Conservation (phyloP, 2,113 vertebrate species). For the Castor canadensis region DNA sequence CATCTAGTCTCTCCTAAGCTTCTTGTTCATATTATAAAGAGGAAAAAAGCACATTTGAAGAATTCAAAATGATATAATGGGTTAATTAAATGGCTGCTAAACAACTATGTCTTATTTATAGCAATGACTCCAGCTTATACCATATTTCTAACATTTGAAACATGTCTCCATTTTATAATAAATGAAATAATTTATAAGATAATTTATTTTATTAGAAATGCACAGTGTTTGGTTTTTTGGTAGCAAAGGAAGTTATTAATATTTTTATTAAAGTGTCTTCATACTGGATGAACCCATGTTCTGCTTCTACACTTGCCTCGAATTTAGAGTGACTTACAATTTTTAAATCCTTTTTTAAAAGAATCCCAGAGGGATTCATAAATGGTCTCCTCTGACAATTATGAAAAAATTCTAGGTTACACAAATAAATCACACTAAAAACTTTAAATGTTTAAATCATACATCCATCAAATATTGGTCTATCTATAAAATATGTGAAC, state of each 20-base stretch:
- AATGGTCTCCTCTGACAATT: not conserved
- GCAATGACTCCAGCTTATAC: too few relatives aligned
- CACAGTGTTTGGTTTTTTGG: not conserved
- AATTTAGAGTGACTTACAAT: not conserved
- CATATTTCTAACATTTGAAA: too few relatives aligned
- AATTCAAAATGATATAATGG: too few relatives aligned
- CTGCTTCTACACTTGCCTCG: not conserved
- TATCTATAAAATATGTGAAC: not conserved
- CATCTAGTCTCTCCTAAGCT: too few relatives aligned
- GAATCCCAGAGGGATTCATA: not conserved
- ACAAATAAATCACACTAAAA: conserved; percentile 34
- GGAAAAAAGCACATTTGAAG: too few relatives aligned
- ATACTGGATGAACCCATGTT: not conserved
- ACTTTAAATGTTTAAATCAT: not conserved
- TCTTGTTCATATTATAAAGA: too few relatives aligned
- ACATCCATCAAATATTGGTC: not conserved
- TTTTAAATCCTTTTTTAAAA: not conserved
- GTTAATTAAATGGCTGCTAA: too few relatives aligned
- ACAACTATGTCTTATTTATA: too few relatives aligned
- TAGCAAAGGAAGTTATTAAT: not conserved
- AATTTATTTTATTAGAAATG: not conserved
- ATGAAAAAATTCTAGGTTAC: not conserved
- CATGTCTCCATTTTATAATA: too few relatives aligned
- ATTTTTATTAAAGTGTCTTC: not conserved
- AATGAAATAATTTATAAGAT: not conserved